Evolutionary conservation across 2,888 invertebrate species (phyloP).

Genomic region (Lycia hirtaria): DNA sequence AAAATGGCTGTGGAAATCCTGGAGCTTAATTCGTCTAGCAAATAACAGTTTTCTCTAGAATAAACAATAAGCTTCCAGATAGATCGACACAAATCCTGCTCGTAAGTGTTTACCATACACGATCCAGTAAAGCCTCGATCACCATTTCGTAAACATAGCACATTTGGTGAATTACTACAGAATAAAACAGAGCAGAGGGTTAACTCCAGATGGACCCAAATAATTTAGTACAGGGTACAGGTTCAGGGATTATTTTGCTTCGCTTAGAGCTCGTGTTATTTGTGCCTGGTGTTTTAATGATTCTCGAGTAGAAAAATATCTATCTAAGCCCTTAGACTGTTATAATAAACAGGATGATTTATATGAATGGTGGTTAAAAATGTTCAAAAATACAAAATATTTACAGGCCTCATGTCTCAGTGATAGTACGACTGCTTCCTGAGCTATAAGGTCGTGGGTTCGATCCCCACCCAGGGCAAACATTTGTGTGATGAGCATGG

Average conservation of each 20-base stretch:
- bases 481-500: too few relatives aligned
- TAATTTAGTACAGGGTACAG: neutral
- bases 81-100: conserved; percentile 16
- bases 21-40: neutral
- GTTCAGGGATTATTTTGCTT: neutral
- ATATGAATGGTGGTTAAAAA: too few relatives aligned
- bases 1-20: neutral
- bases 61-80: conserved; percentile 24
- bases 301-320: too few relatives aligned
- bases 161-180: conserved; percentile 5
- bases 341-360: too few relatives aligned
- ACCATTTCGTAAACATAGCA: conserved; percentile 19
- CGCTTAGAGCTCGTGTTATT: neutral
- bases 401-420: too few relatives aligned
- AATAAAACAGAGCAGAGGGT: neutral
- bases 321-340: too few relatives aligned
- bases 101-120: conserved; percentile 33
- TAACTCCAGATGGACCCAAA: neutral
- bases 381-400: too few relatives aligned
- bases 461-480: too few relatives aligned
- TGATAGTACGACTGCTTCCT: too few relatives aligned
- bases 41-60: conserved; percentile 3
- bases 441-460: too few relatives aligned
- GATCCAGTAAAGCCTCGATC: conserved; percentile 25
- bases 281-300: neutral